Percentiles rank a stretch among this genome's conserved stretches.
Conservation (phyloP, 2,797 vertebrate species). For the Columba guinea region DNA sequence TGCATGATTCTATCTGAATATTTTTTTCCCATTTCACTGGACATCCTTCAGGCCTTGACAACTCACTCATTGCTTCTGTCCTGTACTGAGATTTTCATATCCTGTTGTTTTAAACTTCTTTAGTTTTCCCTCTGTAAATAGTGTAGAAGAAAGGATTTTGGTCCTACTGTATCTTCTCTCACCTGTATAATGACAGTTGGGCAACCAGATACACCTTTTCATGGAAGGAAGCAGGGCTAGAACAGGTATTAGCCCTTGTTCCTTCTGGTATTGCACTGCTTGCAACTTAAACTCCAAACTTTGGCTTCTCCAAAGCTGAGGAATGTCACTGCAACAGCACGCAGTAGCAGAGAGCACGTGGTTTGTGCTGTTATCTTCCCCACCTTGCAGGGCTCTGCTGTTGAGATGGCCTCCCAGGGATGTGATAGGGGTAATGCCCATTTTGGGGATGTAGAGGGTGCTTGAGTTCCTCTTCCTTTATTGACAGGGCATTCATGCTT, state of each 20-base stretch:
- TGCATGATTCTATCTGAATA: background rate
- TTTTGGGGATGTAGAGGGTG: background rate
- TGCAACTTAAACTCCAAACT: background rate
- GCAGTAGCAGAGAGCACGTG: rapidly evolving
- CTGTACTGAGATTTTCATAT: background rate
- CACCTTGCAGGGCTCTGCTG: background rate
- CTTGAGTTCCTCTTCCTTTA: background rate
- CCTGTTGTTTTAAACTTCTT: background rate
- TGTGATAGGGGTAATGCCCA: background rate
- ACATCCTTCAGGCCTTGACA: background rate
- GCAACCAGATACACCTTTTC: background rate
- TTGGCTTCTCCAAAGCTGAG: background rate
- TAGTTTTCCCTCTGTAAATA: background rate
- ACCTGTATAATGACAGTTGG: background rate
- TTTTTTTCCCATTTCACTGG: background rate
- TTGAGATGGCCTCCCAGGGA: background rate
- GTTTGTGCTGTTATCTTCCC: background rate
- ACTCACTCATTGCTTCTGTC: background rate
- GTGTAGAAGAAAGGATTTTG: background rate
- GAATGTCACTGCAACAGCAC: rapidly evolving
- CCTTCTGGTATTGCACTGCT: background rate
- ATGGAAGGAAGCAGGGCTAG: background rate
- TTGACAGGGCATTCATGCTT: background rate
- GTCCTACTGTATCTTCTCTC: background rate
- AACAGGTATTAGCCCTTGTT: background rate